Percentiles rank a stretch among this genome's conserved stretches.
Conservation (phyloP, 2,888 invertebrate genomes). For the Camptogramma bilineatum region DNA sequence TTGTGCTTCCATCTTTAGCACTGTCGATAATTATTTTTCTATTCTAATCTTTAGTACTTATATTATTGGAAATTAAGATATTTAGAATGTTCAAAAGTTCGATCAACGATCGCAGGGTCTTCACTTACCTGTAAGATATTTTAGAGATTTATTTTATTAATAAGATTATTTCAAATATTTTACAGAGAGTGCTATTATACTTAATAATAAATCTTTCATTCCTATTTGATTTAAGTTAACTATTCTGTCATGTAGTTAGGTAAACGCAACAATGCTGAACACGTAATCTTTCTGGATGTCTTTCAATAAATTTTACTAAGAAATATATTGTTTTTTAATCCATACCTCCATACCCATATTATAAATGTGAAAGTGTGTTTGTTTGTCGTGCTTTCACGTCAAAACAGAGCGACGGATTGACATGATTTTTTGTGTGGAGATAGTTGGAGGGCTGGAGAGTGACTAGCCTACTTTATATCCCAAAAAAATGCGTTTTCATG, state of each 20-base stretch:
- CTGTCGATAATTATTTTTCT: constrained; percentile 8
- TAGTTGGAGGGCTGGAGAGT: no score
- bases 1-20: constrained; percentile 21
- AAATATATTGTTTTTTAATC: constrained; percentile 3
- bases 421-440: no score
- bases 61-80: constrained; percentile 18
- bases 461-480: no score
- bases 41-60: not conserved
- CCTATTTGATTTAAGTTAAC: constrained; percentile 42
- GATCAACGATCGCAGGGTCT: constrained; percentile 42
- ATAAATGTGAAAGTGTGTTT: no score
- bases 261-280: constrained; percentile 37
- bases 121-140: constrained; percentile 38
- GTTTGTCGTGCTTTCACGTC: no score
- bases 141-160: constrained; percentile 32
- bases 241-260: constrained; percentile 25
- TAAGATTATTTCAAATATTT: constrained; percentile 24
- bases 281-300: constrained; percentile 17
- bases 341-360: no score
- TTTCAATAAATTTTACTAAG: constrained; percentile 37
- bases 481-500: no score
- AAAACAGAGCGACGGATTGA: no score
- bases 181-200: constrained; percentile 38
- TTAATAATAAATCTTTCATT: constrained; percentile 36
- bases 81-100: constrained; percentile 34